Evolutionary conservation across 1,140 invertebrate species (phyloP), one percentile per base, ranked within the genome.

Genomic region (Brachionus calyciflorus): DNA sequence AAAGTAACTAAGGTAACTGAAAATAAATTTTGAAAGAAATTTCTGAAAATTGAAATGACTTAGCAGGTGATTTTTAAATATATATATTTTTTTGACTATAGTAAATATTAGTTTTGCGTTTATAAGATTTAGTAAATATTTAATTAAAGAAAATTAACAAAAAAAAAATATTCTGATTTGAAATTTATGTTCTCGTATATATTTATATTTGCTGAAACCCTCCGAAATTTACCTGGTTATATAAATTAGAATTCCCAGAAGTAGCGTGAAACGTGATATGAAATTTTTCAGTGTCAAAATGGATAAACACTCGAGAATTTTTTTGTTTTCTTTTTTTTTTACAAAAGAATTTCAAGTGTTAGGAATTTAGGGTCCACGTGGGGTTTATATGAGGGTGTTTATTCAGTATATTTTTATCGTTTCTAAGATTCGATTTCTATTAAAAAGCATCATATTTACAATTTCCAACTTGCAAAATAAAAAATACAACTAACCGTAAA

Each of bases 61-160:
- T 55, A n/a, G 53, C 53, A 55, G 53, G 53, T 55, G 53, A 55
- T 55, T 55, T 55, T n/a, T n/a, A n/a, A n/a, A n/a, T n/a, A n/a
- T n/a, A n/a, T 55, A 55, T 55, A 28, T 28, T 55, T 28, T 12
- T 30, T 55, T n/a, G n/a, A n/a, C n/a, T n/a, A n/a, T n/a, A n/a
- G n/a, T 28, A 55, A 55, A 55, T 55, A 55, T 55, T 55, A 28
- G 53, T 55, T 55, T n/a, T n/a, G n/a, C n/a, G n/a, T 55, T 44
- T 44, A 12, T 55, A 1, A 26, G 53, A 55, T 55, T 55, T 55
- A 12, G 30, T 3, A 60, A 60, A 60, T 60, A 60, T 60, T 60
- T 60, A 37, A 60, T 60, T 40, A 40, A 28, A 37, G 30, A 60
- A 60, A 37, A 60, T 28, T 55, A n/a, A 55, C 24, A 55, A 28